Evolutionary conservation across 2,113 vertebrate genomes (phyloP), one percentile per base, ranked within the genome.

Genomic region (Mixornis gularis): DNA sequence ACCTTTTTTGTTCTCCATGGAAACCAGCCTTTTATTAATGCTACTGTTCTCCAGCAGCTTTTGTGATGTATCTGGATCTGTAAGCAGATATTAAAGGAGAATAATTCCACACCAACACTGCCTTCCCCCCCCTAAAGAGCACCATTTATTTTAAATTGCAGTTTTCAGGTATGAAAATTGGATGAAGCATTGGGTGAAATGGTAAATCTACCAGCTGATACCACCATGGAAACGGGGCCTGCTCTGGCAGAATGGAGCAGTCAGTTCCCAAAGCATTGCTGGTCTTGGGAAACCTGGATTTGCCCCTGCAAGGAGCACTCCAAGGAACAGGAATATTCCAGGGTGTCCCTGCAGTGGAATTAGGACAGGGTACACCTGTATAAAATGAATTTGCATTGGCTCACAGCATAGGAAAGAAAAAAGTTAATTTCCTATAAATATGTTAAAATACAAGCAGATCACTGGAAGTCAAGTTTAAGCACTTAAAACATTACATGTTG

Each of bases 1-100:
- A 95, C 94, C 92, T 96, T 93, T 95, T 94, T 80, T 94, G 70
- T 96, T 97, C 96, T 97, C 97, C 96, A 96, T 97, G 96, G 97
- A 96, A 96, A 97, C 94, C 10, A 65, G 74, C 60, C 29, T 89
- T 69, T 85, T 87, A 58, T 79, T 91, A 78, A 85, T 68, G 88
- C 77, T 86, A 1, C 72, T 62, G 29, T 90, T 91, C 76, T 89
- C 44, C 68, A 87, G 69, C 60, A 85, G 90, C 79, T 85, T 14
- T 73, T 73, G n/a, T 17, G 52, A 30, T 51, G 1, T 62, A 51
- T 72, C 79, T 90, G 69, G 63, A 60, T 66, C 56, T 9, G 16
- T 40, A 72, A 72, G 73, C 13, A 89, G 53, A 38, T 59, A 73
- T 22, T 69, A 64, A 72, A 82, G 20, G 34, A 81, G 77, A 76